phyloP scores from a whole-genome alignment of 2,888 invertebrate species.

The Patella pellucida region DNA sequence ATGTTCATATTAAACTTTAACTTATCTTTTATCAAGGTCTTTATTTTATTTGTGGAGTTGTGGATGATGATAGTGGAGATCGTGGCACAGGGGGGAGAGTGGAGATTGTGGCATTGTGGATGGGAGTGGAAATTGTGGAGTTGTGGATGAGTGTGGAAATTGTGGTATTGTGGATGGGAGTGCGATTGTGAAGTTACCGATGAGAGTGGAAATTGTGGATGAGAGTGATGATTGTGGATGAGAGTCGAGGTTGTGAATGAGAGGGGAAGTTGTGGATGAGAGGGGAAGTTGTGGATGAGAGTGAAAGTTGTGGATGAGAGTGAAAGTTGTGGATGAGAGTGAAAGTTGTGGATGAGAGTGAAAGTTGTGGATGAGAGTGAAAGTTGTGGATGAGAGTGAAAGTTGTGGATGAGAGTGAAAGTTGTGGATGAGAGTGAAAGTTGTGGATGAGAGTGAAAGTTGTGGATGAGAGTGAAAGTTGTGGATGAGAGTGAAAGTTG shows the following conservation, averaged over 20 bases:
- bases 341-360: background rate
- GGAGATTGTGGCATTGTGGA: background rate
- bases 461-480: too few species aligned
- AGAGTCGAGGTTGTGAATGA: background rate
- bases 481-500: background rate
- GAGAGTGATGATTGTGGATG: background rate
- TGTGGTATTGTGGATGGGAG: background rate
- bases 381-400: slow-evolving; percentile 1
- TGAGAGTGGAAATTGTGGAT: background rate
- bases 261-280: background rate
- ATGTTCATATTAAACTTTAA: too few species aligned
- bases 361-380: too few species aligned
- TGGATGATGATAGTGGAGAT: background rate
- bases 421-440: background rate
- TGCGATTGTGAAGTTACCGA: too few species aligned
- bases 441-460: background rate
- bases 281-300: background rate
- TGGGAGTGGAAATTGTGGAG: background rate
- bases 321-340: background rate
- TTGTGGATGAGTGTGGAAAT: background rate
- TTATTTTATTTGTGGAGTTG: background rate
- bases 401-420: background rate
- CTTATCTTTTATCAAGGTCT: too few species aligned
- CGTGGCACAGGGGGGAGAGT: too few species aligned
- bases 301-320: background rate